Conservation (phyloP, 2,113 vertebrate species). For the human (Homo sapiens) region GRCh38 chr4:23488501-23489000, state of each 20-base stretch:
- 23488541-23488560: not conserved
- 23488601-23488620: not conserved
- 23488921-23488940: not conserved
- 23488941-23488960: not conserved
- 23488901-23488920: not conserved
- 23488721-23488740: not conserved
- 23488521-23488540: not conserved
- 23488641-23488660: not conserved
- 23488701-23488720: not conserved
- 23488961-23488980: not conserved
- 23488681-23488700: not conserved
- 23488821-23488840: not conserved
- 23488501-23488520: not conserved
- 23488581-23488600: not conserved
- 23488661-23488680: not conserved
- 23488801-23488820: not conserved
- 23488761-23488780: not conserved
- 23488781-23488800: not conserved
- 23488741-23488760: not conserved
- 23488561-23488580: not conserved
- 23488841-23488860: not conserved
- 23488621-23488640: not conserved
- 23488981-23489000: not conserved
- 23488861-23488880: not conserved
- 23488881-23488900: not conserved